Conservation (phyloP, 2,888 invertebrate species). For the Mimas tiliae region DNA sequence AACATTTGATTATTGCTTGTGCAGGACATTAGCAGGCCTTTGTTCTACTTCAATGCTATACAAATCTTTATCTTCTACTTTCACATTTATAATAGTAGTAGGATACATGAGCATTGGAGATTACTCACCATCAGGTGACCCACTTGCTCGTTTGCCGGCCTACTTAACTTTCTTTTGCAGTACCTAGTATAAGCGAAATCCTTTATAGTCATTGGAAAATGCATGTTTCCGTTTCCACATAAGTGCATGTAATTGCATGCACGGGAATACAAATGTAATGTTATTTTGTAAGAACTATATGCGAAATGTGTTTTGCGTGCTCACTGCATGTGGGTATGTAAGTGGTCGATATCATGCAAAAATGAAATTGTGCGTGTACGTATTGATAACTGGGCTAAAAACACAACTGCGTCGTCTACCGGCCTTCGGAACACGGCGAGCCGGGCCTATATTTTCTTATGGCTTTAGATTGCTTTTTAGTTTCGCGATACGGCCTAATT, state of each 20-base stretch:
- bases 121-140: too few relatives aligned
- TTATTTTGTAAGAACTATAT: slow-evolving; percentile 3
- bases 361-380: slow-evolving; percentile 18
- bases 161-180: too few relatives aligned
- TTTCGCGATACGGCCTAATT: slow-evolving; percentile 7
- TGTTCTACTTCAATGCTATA: too few relatives aligned
- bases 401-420: neutral
- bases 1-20: too few relatives aligned
- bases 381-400: neutral
- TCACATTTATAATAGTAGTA: too few relatives aligned
- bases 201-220: too few relatives aligned
- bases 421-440: slow-evolving; percentile 8
- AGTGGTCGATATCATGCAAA: slow-evolving; percentile 10
- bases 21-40: too few relatives aligned
- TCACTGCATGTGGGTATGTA: neutral
- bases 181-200: too few relatives aligned
- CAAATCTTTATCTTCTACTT: too few relatives aligned
- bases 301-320: neutral
- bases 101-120: too few relatives aligned
- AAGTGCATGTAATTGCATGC: neutral
- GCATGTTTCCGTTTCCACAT: neutral
- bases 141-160: too few relatives aligned
- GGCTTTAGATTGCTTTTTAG: neutral
- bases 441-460: slow-evolving; percentile 9
- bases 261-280: neutral